Evolutionary conservation across 1,140 invertebrate species (phyloP).

Genomic region (Monomorium pharaonis): DNA sequence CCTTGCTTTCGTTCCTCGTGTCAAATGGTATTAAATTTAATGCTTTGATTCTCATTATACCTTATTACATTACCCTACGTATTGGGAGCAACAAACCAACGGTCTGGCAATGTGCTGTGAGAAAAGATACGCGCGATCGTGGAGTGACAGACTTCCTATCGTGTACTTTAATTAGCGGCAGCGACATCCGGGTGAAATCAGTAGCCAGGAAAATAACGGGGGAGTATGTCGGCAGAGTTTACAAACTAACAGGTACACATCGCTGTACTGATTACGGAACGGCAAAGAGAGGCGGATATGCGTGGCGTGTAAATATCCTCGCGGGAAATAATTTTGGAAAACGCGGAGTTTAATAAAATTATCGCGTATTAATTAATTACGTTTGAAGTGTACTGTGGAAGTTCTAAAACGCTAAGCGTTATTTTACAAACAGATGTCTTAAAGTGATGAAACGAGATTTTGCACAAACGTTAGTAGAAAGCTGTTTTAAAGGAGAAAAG

Average conservation of each 20-base stretch:
- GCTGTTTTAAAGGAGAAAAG: neutral
- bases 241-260: constrained; percentile 62
- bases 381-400: neutral
- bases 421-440: neutral
- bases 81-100: neutral
- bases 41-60: neutral
- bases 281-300: constrained; percentile 34
- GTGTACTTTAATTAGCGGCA: constrained; percentile 67
- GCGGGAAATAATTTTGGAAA: neutral
- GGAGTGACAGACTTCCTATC: constrained; percentile 58
- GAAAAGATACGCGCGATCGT: constrained; percentile 49
- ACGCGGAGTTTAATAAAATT: neutral
- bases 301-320: constrained; percentile 48
- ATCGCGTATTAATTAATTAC: neutral
- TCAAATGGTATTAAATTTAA: constrained; percentile 13
- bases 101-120: neutral
- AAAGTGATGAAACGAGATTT: constrained; percentile 4
- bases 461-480: neutral
- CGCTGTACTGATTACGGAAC: constrained; percentile 56
- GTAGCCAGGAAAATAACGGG: constrained; percentile 68
- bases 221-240: constrained; percentile 37
- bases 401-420: neutral
- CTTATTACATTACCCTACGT: neutral
- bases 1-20: neutral
- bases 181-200: constrained; percentile 63